Evolutionary conservation across 2,797 vertebrate genomes (phyloP).

Genomic region (Mormyrus hasselquistii): DNA sequence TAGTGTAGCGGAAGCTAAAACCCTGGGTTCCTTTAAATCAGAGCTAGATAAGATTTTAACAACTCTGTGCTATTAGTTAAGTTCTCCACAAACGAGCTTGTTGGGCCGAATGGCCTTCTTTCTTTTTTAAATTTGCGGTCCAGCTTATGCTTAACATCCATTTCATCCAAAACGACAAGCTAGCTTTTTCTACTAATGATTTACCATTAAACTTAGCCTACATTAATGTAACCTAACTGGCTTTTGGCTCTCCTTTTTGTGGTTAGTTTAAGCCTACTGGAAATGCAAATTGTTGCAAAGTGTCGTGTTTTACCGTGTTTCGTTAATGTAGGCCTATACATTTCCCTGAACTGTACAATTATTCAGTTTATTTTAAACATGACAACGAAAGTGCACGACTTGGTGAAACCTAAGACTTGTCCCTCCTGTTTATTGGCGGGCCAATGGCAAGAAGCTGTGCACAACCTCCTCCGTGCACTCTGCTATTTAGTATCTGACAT

Average conservation of each 20-base stretch:
- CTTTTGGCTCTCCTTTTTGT: neutral
- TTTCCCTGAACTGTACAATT: neutral
- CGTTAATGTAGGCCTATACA: neutral
- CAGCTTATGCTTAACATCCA: too few species aligned
- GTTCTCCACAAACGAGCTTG: too few species aligned
- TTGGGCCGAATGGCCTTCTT: too few species aligned
- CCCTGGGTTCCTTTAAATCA: too few species aligned
- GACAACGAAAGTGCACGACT: neutral
- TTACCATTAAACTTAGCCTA: neutral
- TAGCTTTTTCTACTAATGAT: neutral
- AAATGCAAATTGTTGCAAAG: neutral
- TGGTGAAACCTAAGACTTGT: conserved; percentile 66
- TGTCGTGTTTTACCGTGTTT: neutral
- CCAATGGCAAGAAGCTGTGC: conserved; percentile 62
- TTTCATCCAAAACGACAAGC: neutral
- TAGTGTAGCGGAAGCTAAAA: too few species aligned
- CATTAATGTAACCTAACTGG: neutral
- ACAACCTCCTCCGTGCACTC: conserved; percentile 74
- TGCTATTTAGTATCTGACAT: conserved; percentile 89
- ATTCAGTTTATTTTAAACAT: neutral
- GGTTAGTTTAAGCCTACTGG: neutral
- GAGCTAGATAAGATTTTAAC: too few species aligned
- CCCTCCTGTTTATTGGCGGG: conserved; percentile 68
- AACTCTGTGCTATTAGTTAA: too few species aligned
- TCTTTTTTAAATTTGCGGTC: too few species aligned